phyloP scores from a whole-genome alignment of 2,888 invertebrate genomes.

The Escarpia spicata region DNA sequence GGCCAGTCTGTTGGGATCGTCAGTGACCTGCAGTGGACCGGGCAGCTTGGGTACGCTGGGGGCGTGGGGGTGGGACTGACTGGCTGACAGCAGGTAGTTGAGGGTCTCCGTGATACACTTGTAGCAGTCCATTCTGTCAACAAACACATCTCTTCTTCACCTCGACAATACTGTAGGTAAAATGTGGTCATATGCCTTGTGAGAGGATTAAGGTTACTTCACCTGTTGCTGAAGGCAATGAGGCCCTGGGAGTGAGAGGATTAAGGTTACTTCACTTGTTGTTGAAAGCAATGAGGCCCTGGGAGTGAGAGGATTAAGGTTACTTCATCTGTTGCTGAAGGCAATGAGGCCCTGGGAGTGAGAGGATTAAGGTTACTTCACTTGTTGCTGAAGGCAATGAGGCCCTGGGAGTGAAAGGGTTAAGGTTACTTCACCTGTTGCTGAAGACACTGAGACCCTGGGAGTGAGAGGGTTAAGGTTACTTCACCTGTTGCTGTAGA shows the following conservation, averaged over 20 bases:
- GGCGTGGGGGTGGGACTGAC: slow-evolving; percentile 61
- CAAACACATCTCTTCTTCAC: not conserved
- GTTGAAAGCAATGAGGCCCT: no score
- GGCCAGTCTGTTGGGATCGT: slow-evolving; percentile 59
- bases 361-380: no score
- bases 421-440: not conserved
- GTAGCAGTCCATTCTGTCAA: slow-evolving; percentile 83
- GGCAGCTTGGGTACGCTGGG: slow-evolving; percentile 65
- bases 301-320: no score
- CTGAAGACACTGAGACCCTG: no score
- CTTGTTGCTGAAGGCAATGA: slow-evolving; percentile 71
- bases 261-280: no score
- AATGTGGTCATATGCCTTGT: no score
- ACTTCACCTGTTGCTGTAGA: slow-evolving; percentile 68
- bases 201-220: no score
- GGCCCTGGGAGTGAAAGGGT: slow-evolving; percentile 70
- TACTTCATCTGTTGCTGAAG: no score
- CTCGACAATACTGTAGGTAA: not conserved
- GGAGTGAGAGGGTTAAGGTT: no score
- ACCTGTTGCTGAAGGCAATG: no score
- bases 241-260: no score
- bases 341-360: no score
- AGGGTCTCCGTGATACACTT: slow-evolving; percentile 82
- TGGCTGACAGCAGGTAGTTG: slow-evolving; percentile 62
- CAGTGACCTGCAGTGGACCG: slow-evolving; percentile 63